Conservation (phyloP, 2,113 vertebrate species). For the Odocoileus virginianus region DNA sequence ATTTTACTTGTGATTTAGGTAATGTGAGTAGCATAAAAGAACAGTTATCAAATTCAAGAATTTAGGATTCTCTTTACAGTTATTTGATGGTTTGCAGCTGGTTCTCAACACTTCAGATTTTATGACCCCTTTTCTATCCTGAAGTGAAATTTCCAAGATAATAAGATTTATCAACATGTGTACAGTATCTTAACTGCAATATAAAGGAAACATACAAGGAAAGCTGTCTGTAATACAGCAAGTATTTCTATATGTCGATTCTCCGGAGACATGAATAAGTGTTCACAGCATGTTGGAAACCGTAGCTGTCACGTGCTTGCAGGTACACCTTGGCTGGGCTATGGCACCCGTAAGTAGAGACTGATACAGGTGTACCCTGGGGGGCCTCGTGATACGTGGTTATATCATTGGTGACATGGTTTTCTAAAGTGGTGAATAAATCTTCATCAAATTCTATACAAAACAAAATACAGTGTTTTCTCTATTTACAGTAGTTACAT, state of each 20-base stretch:
- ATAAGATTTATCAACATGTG: neutral
- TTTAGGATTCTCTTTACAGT: neutral
- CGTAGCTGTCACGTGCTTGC: neutral
- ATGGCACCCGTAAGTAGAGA: neutral
- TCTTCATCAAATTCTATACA: neutral
- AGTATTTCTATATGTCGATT: slow-evolving; percentile 2
- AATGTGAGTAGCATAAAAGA: neutral
- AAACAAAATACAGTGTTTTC: neutral
- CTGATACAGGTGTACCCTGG: neutral
- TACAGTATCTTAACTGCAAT: neutral
- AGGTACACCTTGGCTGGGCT: neutral
- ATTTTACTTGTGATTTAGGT: slow-evolving; percentile 4
- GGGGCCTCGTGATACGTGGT: neutral
- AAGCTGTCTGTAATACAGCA: neutral
- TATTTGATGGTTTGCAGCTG: neutral
- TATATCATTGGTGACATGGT: neutral
- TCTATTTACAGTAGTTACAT: neutral
- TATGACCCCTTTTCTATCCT: neutral
- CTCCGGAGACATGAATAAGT: neutral
- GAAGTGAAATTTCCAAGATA: slow-evolving; percentile 13
- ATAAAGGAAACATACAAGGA: neutral
- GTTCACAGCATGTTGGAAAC: neutral
- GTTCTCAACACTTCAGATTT: neutral
- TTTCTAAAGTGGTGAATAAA: slow-evolving; percentile 3
- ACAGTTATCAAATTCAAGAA: neutral